Base-by-base conservation (phyloP, 2,113 vertebrate species). In the Steatornis caripensis region DNA sequence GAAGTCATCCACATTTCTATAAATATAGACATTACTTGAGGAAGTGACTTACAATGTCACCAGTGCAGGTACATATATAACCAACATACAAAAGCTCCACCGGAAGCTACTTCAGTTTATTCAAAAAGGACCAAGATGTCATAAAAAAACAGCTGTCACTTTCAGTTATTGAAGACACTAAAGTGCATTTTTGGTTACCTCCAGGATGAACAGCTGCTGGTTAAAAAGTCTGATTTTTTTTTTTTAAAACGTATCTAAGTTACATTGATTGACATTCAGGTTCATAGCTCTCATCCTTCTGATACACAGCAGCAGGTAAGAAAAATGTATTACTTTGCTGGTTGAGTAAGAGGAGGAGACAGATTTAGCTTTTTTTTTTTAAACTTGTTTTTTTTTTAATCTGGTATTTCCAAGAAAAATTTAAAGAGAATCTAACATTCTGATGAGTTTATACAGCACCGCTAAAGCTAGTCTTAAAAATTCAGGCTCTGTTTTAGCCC, bases 21-120 rank as follows among this genome's bases (percentile, higher is more conserved):
- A 98, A 98, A 98, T 98, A 98, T 98, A 98, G 97, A 98, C 97
- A 98, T 97, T 97, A 96, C 98, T 97, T 95, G 93, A 97, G 95
- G 86, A 97, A 97, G 97, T 98, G 97, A 98, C 97, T 97, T 95
- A 90, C 95, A 96, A 96, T 97, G 97, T 97, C 97, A 97, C 98
- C 97, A 98, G 97, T 97, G 97, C 97, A 97, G 97, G 97, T 97
- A 98, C 97, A 98, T 98, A 95, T 95, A 97, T 98, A 97, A 97
- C 96, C 96, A 97, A 98, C 96, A 95, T 94, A 96, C 75, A 96
- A 97, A 97, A 97, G 97, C 96, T 98, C 98, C 97, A 97, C 94
- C 87, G 93, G 97, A 98, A 98, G 95, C 98, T 97, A 98, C 96
- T 98, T 97, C 87, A 90, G 84, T 97, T 97, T 94, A 97, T 96